Evolutionary conservation across 2,113 vertebrate genomes (phyloP).

Genomic region (Corythaixoides concolor): DNA sequence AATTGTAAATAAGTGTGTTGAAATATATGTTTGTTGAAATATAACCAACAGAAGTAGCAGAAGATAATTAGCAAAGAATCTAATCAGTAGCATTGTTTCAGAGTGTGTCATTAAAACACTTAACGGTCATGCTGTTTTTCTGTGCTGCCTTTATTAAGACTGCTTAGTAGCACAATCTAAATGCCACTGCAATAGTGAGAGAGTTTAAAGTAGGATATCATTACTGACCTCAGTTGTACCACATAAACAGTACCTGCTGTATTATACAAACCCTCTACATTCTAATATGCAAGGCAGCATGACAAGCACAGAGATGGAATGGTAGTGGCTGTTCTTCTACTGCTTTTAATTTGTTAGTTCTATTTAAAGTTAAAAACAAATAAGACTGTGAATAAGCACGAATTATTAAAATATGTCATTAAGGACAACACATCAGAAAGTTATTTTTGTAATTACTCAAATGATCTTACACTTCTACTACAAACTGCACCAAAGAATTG

Average conservation of each 20-base stretch:
- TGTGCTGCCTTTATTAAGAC: constrained; percentile 52
- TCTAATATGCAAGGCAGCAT: not conserved
- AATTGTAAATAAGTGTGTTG: constrained; percentile 42
- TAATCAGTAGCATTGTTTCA: constrained; percentile 69
- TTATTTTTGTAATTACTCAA: not conserved
- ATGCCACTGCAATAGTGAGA: constrained; percentile 31
- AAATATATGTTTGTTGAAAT: constrained; percentile 28
- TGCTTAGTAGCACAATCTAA: constrained; percentile 53
- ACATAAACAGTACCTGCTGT: constrained; percentile 56
- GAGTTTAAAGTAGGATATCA: constrained; percentile 56
- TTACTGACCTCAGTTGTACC: constrained; percentile 50
- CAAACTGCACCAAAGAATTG: not conserved
- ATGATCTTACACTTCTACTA: not conserved
- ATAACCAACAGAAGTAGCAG: constrained; percentile 47
- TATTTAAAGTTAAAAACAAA: not conserved
- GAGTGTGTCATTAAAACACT: constrained; percentile 59
- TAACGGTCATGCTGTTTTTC: constrained; percentile 52
- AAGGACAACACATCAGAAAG: not conserved
- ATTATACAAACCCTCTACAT: not conserved
- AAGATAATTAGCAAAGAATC: constrained; percentile 66
- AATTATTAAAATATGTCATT: not conserved
- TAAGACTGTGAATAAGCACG: not conserved
- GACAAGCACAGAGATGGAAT: not conserved
- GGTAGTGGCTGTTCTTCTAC: not conserved
- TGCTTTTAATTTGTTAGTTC: not conserved